A percentile compares a stretch with the other conserved stretches of the same genome.
Conservation (phyloP, 1,140 invertebrate species). For the Triops cancriformis region DNA sequence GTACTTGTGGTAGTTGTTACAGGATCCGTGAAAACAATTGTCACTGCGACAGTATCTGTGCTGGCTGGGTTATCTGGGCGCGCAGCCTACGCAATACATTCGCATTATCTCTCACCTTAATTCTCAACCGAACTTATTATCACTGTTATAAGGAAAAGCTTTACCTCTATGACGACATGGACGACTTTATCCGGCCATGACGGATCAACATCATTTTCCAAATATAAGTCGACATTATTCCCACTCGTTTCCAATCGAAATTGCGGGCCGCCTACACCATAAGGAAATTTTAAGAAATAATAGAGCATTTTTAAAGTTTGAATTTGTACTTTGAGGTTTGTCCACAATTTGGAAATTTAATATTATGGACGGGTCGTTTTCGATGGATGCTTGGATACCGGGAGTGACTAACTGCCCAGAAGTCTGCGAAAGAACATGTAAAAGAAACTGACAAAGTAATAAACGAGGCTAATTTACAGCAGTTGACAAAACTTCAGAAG, state of each 20-base stretch:
- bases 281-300: too few relatives aligned
- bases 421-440: neutral
- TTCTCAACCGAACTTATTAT: neutral
- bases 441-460: neutral
- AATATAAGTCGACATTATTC: neutral
- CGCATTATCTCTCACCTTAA: neutral
- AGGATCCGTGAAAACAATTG: neutral
- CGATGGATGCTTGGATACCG: neutral
- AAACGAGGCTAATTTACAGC: neutral
- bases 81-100: neutral
- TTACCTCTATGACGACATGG: slow-evolving; percentile 1
- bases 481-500: neutral
- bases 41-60: neutral
- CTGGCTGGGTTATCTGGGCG: neutral
- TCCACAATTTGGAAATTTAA: neutral
- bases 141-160: neutral
- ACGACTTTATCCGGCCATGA: neutral
- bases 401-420: too few relatives aligned
- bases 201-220: neutral
- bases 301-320: neutral
- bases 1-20: slow-evolving; percentile 16
- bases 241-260: neutral
- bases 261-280: neutral
- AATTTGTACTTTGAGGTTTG: neutral
- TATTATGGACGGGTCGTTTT: neutral